Percentiles rank a stretch among this genome's conserved stretches.
Evolutionary conservation across 2,888 invertebrate species (phyloP).

Genomic region (Teinopalpus imperialis): DNA sequence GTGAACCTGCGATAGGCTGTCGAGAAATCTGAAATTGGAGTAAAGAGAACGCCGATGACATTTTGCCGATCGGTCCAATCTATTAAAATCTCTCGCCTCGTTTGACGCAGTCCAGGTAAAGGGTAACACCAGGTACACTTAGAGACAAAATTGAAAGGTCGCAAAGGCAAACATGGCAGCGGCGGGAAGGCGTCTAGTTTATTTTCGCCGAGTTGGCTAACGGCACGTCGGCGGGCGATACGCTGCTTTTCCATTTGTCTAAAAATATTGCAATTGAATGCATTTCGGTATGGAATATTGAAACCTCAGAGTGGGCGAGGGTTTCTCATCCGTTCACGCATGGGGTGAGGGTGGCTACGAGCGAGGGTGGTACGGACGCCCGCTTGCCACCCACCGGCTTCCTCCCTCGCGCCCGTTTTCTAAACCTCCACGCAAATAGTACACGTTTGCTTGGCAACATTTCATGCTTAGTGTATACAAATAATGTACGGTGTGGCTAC

Average conservation of each 20-base stretch:
- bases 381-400: constrained; percentile 42
- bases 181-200: constrained; percentile 48
- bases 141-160: constrained; percentile 37
- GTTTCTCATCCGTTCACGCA: constrained; percentile 70
- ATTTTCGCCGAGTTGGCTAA: constrained; percentile 45
- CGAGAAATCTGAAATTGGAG: too few species aligned
- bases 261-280: constrained; percentile 73
- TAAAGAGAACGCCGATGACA: too few species aligned
- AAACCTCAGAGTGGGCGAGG: constrained; percentile 71
- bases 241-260: constrained; percentile 53
- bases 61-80: background rate
- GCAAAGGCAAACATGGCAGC: constrained; percentile 41
- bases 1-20: too few species aligned
- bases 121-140: constrained; percentile 23
- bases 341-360: constrained; percentile 45
- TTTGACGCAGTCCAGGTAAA: constrained; percentile 12
- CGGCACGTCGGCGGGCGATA: too few species aligned
- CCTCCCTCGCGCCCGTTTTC: constrained; percentile 63
- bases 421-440: constrained; percentile 80
- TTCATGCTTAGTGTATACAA: constrained; percentile 81
- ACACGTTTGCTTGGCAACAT: constrained; percentile 81
- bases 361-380: constrained; percentile 41
- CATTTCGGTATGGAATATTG: constrained; percentile 77
- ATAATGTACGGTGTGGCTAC: constrained; percentile 74
- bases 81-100: constrained; percentile 12